Evolutionary conservation across 2,797 vertebrate species (phyloP).

Genomic region (Lacerta viridis): DNA sequence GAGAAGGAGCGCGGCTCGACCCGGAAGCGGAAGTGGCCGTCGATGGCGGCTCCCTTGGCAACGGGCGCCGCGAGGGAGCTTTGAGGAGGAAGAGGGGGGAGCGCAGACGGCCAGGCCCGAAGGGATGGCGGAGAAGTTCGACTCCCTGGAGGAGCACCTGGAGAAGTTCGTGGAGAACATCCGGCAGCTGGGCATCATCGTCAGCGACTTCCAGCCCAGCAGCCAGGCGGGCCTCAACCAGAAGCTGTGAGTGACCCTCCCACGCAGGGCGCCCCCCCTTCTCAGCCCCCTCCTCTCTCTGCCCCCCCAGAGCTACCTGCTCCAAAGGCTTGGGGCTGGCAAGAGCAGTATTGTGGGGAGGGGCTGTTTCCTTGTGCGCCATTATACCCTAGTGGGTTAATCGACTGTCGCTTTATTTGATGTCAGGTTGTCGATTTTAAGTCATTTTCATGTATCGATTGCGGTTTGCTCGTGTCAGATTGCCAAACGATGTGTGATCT

Average conservation of each 20-base stretch:
- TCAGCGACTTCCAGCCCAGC: slow-evolving; percentile 99
- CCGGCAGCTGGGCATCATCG: slow-evolving; percentile 97
- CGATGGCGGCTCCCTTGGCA: not conserved
- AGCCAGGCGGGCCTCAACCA: slow-evolving; percentile 97
- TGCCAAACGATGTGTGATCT: too few relatives aligned
- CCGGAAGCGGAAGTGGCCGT: slow-evolving; percentile 15
- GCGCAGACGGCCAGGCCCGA: not conserved
- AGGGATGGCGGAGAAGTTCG: slow-evolving; percentile 95
- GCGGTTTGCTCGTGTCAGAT: too few relatives aligned
- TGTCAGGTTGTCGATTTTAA: too few relatives aligned
- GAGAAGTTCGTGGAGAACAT: slow-evolving; percentile 99
- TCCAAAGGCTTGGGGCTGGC: not conserved
- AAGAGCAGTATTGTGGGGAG: not conserved
- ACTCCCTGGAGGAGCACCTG: slow-evolving; percentile 95
- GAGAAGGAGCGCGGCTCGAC: rapidly evolving
- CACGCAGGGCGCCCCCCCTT: not conserved
- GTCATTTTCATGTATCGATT: too few relatives aligned
- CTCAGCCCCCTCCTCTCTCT: not conserved
- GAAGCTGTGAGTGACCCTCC: slow-evolving; percentile 87
- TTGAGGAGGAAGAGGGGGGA: not conserved
- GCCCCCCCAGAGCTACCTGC: not conserved
- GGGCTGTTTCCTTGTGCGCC: too few relatives aligned
- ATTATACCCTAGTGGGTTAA: too few relatives aligned
- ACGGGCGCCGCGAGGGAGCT: slow-evolving; percentile 9
- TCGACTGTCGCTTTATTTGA: too few relatives aligned